phyloP scores from a whole-genome alignment of 2,113 vertebrate species.

The Phyllostomus hastatus region DNA sequence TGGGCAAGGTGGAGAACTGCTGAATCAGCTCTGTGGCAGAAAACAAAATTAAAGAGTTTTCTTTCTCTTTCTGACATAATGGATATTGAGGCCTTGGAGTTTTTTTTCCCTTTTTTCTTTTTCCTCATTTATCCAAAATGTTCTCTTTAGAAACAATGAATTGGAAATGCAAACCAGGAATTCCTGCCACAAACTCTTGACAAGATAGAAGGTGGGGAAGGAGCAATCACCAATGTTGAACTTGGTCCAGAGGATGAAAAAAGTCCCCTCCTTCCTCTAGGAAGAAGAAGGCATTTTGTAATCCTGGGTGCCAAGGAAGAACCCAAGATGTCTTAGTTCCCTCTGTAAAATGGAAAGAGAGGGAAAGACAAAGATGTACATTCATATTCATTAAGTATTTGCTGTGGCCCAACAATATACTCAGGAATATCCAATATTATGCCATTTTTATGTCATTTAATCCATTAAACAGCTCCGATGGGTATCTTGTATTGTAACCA shows the following conservation, averaged over 20 bases:
- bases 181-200: constrained; percentile 32
- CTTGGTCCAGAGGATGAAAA: not conserved
- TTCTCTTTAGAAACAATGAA: constrained; percentile 32
- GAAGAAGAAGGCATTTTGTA: not conserved
- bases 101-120: not conserved
- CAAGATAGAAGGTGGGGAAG: not conserved
- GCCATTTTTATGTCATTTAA: not conserved
- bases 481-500: not conserved
- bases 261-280: not conserved
- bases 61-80: constrained; percentile 15
- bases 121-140: not conserved
- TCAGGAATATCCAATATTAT: not conserved
- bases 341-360: not conserved
- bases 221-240: not conserved
- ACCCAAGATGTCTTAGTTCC: not conserved
- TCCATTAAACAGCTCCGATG: not conserved
- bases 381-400: not conserved
- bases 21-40: not conserved
- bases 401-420: not conserved
- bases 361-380: not conserved
- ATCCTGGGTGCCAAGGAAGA: not conserved
- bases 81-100: not conserved
- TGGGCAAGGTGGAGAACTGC: not conserved
- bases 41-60: not conserved
- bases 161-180: constrained; percentile 8